Percentiles rank a stretch among this genome's conserved stretches.
Conservation (phyloP, 2,113 vertebrate genomes). For the Lepisosteus osseus region DNA sequence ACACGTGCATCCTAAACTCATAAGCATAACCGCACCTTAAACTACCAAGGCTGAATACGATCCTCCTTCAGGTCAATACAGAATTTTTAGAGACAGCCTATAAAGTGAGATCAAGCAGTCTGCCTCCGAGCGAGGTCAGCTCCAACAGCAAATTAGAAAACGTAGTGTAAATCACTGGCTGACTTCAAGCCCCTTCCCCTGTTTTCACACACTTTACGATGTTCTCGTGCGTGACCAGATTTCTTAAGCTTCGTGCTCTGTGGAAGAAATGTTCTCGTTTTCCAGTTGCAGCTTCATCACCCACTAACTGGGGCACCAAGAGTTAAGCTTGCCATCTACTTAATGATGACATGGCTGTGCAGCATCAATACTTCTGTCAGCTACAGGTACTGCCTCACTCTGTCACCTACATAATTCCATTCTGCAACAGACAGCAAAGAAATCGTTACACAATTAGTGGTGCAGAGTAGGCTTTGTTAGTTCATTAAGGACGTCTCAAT, state of each 20-base stretch:
- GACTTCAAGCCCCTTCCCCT: neutral
- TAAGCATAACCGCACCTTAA: no score
- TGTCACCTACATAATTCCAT: neutral
- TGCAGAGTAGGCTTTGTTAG: no score
- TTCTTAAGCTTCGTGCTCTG: neutral
- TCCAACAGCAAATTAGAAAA: neutral
- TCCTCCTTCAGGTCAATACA: neutral
- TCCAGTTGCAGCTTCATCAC: neutral
- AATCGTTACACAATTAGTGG: neutral
- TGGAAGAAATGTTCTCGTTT: neutral
- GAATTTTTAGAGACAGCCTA: no score
- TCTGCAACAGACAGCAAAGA: neutral
- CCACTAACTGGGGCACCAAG: neutral
- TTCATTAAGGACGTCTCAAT: no score
- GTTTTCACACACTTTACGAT: neutral
- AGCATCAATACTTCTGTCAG: neutral
- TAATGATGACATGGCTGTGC: neutral
- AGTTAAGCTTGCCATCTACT: neutral
- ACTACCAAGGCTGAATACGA: neutral
- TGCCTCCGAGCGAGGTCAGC: neutral
- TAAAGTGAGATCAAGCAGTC: neutral
- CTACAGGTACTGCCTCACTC: neutral
- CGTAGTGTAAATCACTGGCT: neutral
- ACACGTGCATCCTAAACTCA: no score
- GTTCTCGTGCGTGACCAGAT: neutral